A percentile compares a stretch with the other conserved stretches of the same genome.
Evolutionary conservation across 2,113 vertebrate species (phyloP).

Genomic region (Sander lucioperca): DNA sequence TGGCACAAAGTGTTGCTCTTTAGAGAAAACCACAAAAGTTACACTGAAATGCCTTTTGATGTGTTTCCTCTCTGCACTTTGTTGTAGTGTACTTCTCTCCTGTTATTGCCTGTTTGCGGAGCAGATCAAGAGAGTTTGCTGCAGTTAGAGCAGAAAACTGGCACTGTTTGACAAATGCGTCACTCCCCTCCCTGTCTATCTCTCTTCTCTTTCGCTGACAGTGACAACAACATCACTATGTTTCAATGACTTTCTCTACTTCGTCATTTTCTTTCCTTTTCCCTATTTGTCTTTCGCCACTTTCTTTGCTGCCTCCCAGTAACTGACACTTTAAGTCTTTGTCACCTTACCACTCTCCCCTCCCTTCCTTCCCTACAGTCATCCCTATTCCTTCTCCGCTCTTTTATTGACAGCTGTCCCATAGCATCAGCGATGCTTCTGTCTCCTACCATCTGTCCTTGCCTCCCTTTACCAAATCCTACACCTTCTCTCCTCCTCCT

Average conservation of each 20-base stretch:
- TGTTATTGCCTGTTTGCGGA: slow-evolving; percentile 42
- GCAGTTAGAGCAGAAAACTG: slow-evolving; percentile 32
- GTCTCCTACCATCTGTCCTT: slow-evolving; percentile 51
- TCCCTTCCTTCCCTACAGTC: slow-evolving; percentile 37
- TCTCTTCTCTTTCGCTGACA: slow-evolving; percentile 39
- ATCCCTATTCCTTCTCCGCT: slow-evolving; percentile 35
- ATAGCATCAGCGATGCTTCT: slow-evolving; percentile 54
- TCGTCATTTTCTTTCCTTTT: slow-evolving; percentile 52
- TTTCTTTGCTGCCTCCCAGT: slow-evolving; percentile 31
- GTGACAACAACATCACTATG: slow-evolving; percentile 49
- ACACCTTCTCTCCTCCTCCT: slow-evolving; percentile 35
- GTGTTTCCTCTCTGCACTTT: not conserved
- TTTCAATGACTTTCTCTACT: slow-evolving; percentile 53
- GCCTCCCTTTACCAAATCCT: slow-evolving; percentile 17
- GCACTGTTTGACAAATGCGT: slow-evolving; percentile 40
- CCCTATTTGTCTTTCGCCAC: slow-evolving; percentile 31
- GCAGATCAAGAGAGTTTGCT: slow-evolving; percentile 24
- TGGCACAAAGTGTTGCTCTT: not conserved
- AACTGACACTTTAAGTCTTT: slow-evolving; percentile 54
- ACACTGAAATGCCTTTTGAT: not conserved
- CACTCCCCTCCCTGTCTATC: slow-evolving; percentile 43
- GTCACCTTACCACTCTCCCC: slow-evolving; percentile 33
- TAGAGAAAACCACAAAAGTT: not conserved
- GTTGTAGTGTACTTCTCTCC: not conserved
- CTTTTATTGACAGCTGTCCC: slow-evolving; percentile 73